Percentiles rank a stretch among this genome's conserved stretches.
phyloP scores from a whole-genome alignment of 2,113 vertebrate genomes.

The Strix aluco region DNA sequence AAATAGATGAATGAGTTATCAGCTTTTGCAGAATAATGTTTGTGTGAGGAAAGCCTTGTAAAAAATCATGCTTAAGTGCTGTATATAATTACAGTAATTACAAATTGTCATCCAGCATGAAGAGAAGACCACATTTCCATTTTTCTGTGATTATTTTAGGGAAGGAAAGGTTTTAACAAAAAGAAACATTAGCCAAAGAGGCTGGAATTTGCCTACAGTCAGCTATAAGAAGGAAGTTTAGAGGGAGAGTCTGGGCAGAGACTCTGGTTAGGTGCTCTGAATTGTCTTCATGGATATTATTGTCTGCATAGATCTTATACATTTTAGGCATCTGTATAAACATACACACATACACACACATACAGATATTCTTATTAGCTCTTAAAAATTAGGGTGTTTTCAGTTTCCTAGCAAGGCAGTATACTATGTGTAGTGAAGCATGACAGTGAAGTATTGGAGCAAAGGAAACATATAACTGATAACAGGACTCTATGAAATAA shows the following conservation, averaged over 20 bases:
- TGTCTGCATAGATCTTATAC: not conserved
- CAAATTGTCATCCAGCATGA: not conserved
- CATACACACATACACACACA: not conserved
- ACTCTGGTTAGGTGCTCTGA: not conserved
- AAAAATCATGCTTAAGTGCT: not conserved
- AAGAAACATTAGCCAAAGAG: not conserved
- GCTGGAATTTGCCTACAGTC: not conserved
- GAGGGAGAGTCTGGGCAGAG: not conserved
- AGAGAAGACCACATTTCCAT: conserved; percentile 5
- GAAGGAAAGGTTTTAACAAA: not conserved
- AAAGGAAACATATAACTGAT: not conserved
- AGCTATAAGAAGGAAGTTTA: not conserved
- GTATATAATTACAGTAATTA: conserved; percentile 1
- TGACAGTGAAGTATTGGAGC: not conserved
- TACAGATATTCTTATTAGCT: not conserved
- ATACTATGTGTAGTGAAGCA: not conserved
- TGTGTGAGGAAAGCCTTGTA: conserved; percentile 24
- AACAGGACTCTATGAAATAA: not conserved
- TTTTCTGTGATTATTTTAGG: not conserved
- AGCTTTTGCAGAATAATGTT: conserved; percentile 39
- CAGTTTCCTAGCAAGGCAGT: not conserved
- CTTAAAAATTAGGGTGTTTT: not conserved
- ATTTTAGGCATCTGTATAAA: not conserved
- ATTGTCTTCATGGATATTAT: not conserved
- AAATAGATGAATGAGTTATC: conserved; percentile 31